Evolutionary conservation across 2,113 vertebrate species (phyloP).

Genomic region (Etheostoma cragini): DNA sequence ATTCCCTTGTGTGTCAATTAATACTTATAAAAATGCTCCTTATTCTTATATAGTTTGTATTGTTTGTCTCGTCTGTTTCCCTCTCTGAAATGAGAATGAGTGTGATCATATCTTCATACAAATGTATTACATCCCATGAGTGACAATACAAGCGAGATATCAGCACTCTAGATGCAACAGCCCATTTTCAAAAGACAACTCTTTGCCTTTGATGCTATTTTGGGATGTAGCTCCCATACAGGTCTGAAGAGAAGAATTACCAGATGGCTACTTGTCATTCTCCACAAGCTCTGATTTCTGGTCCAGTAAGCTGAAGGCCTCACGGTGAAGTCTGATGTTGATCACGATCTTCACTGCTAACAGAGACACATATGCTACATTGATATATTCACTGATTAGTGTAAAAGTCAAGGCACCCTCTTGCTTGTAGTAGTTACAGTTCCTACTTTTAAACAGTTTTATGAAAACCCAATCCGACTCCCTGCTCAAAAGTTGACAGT

Average conservation of each 20-base stretch:
- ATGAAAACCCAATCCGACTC: not conserved
- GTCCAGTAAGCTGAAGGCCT: slow-evolving; percentile 36
- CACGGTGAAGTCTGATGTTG: slow-evolving; percentile 34
- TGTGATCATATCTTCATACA: slow-evolving; percentile 46
- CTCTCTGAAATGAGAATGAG: slow-evolving; percentile 39
- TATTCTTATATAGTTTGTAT: slow-evolving; percentile 52
- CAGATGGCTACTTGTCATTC: slow-evolving; percentile 78
- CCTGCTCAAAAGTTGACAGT: not conserved
- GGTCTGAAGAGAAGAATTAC: slow-evolving; percentile 66
- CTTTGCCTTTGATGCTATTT: slow-evolving; percentile 78
- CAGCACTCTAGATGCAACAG: slow-evolving; percentile 45
- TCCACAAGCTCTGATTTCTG: slow-evolving; percentile 51
- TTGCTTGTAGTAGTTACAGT: not conserved
- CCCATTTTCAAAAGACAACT: slow-evolving; percentile 66
- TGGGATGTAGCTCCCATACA: slow-evolving; percentile 48
- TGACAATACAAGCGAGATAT: slow-evolving; percentile 64
- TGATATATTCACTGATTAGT: slow-evolving; percentile 19
- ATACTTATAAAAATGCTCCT: slow-evolving; percentile 60
- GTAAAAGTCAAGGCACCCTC: not conserved
- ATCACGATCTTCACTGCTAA: slow-evolving; percentile 47
- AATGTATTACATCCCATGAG: slow-evolving; percentile 67
- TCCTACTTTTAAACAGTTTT: not conserved
- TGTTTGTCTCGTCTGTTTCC: slow-evolving; percentile 46
- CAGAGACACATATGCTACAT: slow-evolving; percentile 23
- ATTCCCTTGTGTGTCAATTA: slow-evolving; percentile 79